These are phyloP conservation scores for Otis tarda DNA, from an alignment of 2,113 vertebrate genomes.

Conservation along the genomic window DNA sequence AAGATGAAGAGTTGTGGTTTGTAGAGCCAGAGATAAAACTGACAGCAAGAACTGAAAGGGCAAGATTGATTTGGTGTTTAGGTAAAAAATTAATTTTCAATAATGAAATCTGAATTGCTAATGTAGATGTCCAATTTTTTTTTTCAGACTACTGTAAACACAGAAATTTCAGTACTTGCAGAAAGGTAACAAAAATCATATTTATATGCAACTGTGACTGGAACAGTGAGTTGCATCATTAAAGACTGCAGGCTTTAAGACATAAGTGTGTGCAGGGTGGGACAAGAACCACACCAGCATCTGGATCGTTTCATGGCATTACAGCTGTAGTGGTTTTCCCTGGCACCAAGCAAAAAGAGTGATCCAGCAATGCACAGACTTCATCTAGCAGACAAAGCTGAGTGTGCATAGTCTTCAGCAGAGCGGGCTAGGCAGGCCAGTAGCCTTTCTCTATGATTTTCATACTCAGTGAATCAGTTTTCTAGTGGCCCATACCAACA, in stretches of 20 bases:
- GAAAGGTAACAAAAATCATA: neutral
- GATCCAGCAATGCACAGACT: neutral
- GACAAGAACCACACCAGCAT: fast-evolving
- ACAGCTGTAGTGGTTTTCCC: neutral
- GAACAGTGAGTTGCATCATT: neutral
- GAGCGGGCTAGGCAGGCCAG: neutral
- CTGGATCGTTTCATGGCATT: neutral
- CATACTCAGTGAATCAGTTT: neutral
- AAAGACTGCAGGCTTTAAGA: neutral
- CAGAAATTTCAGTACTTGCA: neutral
- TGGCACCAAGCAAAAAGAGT: neutral
- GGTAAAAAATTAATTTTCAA: neutral
- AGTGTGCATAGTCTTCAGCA: neutral
- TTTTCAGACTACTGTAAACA: neutral
- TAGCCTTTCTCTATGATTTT: neutral
- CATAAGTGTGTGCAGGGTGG: neutral
- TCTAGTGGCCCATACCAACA: neutral
- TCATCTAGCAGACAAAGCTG: neutral
- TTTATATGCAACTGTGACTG: neutral
- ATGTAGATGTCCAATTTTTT: neutral
- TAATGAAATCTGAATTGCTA: neutral
- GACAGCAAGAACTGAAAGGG: neutral
- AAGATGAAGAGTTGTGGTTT: neutral
- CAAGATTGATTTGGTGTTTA: neutral
- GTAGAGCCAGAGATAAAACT: neutral